phyloP scores from a whole-genome alignment of 2,888 invertebrate species.

The Allacma fusca region DNA sequence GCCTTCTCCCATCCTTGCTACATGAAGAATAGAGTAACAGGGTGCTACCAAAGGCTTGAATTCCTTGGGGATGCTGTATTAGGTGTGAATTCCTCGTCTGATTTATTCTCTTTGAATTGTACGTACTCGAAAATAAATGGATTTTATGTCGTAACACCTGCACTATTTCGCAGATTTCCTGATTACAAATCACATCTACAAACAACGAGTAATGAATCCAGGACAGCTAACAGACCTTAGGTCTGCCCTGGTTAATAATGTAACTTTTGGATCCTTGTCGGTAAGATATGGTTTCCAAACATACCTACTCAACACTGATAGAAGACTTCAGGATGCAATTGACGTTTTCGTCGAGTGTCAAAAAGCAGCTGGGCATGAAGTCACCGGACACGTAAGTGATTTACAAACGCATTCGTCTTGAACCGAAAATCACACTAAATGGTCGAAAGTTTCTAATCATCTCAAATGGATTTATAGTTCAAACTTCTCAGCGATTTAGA shows the following conservation, averaged over 20 bases:
- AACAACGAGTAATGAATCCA: constrained; percentile 68
- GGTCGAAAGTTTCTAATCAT: too few species aligned
- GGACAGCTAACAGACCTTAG: constrained; percentile 92
- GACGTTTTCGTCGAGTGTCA: constrained; percentile 67
- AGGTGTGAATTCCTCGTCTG: constrained; percentile 64
- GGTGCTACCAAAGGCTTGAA: constrained; percentile 89
- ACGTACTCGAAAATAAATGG: too few species aligned
- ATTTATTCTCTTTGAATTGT: too few species aligned
- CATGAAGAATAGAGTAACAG: constrained; percentile 80
- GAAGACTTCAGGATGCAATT: constrained; percentile 64
- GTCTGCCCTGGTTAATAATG: constrained; percentile 95
- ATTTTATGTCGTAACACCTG: too few species aligned
- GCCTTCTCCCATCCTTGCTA: constrained; percentile 94
- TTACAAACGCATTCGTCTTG: not conserved
- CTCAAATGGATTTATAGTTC: not conserved
- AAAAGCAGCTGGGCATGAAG: constrained; percentile 69
- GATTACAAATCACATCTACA: constrained; percentile 86
- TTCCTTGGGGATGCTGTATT: constrained; percentile 91
- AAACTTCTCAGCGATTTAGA: constrained; percentile 27
- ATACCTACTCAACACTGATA: constrained; percentile 70
- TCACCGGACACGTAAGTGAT: constrained; percentile 72
- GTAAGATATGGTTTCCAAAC: constrained; percentile 87
- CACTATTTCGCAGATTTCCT: constrained; percentile 77
- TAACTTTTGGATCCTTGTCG: constrained; percentile 89
- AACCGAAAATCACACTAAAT: not conserved